Evolutionary conservation across 2,797 vertebrate genomes (phyloP).

Genomic region (Onychomys arenicola): DNA sequence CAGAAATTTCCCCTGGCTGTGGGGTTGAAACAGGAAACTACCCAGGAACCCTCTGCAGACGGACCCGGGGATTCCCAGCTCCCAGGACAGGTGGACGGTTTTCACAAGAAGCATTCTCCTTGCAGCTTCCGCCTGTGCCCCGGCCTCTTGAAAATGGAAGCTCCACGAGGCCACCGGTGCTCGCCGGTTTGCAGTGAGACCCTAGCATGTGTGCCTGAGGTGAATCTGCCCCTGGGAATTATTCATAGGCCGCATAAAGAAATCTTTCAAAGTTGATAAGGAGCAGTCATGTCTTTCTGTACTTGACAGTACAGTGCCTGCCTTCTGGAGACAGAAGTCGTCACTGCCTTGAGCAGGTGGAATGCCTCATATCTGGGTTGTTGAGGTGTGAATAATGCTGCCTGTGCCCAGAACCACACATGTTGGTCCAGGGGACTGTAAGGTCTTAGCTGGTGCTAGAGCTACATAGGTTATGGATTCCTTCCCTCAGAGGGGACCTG

Average conservation of each 20-base stretch:
- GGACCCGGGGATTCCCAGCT: conserved; percentile 56
- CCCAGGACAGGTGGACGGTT: neutral
- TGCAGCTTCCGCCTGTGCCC: neutral
- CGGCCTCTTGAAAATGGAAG: rapidly evolving
- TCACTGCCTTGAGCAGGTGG: neutral
- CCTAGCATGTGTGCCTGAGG: neutral
- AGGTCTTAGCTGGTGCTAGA: neutral
- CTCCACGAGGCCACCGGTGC: rapidly evolving
- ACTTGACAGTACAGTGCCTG: neutral
- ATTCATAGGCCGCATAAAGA: neutral
- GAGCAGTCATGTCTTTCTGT: no score
- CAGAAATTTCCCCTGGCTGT: conserved; percentile 66
- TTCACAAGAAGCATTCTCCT: conserved; percentile 14
- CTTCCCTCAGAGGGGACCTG: neutral
- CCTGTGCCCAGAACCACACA: no score
- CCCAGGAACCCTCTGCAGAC: conserved; percentile 62
- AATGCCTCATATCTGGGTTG: rapidly evolving
- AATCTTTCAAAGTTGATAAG: neutral
- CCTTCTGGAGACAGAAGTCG: neutral
- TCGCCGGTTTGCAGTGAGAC: neutral
- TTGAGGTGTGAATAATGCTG: neutral
- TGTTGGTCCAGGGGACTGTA: rapidly evolving
- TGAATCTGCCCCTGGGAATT: neutral
- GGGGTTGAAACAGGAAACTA: conserved; percentile 77
- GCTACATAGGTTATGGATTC: neutral